Conservation (phyloP, 1,140 invertebrate genomes). For the Leptestheria dahalacensis region DNA sequence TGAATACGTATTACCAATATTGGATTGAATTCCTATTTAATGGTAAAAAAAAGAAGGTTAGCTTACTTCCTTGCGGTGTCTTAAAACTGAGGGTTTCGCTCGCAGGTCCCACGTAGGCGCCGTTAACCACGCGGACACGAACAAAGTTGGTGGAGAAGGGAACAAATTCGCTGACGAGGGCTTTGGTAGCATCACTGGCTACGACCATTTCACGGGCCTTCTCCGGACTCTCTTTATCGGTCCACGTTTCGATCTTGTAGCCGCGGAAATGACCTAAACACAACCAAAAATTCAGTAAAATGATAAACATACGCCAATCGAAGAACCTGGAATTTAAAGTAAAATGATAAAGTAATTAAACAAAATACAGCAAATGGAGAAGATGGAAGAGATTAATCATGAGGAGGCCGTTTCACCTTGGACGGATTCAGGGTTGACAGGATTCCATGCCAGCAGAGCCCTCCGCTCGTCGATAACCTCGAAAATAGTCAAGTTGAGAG, state of each 20-base stretch:
- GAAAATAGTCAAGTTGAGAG: slow-evolving; percentile 65
- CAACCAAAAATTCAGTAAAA: background rate
- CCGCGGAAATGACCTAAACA: slow-evolving; percentile 75
- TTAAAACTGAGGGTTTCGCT: slow-evolving; percentile 69
- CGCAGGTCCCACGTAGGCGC: slow-evolving; percentile 72
- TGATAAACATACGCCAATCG: too few relatives aligned
- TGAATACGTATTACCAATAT: too few relatives aligned
- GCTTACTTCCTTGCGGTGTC: slow-evolving; percentile 71
- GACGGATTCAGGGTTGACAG: slow-evolving; percentile 29
- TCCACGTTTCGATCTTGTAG: slow-evolving; percentile 93
- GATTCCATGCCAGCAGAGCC: slow-evolving; percentile 66
- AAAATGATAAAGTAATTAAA: background rate
- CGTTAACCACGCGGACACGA: slow-evolving; percentile 78
- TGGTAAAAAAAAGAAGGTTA: background rate
- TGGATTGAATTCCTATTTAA: background rate
- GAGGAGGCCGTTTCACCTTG: slow-evolving; percentile 49
- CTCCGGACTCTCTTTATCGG: slow-evolving; percentile 55
- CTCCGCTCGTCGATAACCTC: slow-evolving; percentile 54
- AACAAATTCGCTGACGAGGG: slow-evolving; percentile 68
- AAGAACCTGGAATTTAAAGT: background rate
- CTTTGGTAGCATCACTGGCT: slow-evolving; percentile 49
- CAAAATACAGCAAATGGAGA: slow-evolving; percentile 33
- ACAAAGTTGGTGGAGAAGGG: slow-evolving; percentile 82
- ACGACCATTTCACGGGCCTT: slow-evolving; percentile 60
- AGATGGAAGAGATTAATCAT: too few relatives aligned